Evolutionary conservation across 2,797 vertebrate genomes (phyloP).

Genomic region (Fringilla coelebs): DNA sequence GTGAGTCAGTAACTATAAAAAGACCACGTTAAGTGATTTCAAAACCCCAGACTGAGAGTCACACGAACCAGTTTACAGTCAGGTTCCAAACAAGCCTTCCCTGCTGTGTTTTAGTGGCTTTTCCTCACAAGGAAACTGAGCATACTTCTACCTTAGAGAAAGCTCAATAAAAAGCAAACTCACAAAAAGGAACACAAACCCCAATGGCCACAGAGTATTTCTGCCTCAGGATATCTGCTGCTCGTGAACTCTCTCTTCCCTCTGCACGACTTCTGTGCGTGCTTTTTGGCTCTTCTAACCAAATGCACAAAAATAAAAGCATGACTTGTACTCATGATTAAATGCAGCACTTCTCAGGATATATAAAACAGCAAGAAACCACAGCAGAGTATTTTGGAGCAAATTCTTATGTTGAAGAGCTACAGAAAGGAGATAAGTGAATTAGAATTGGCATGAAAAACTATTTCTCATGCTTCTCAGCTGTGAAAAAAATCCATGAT

Average conservation of each 20-base stretch:
- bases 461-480: background rate
- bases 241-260: background rate
- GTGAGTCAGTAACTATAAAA: background rate
- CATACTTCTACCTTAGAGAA: background rate
- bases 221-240: background rate
- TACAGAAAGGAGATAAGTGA: background rate
- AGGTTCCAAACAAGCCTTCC: background rate
- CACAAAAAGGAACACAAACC: background rate
- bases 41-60: background rate
- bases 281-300: background rate
- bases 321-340: background rate
- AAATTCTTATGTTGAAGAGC: background rate
- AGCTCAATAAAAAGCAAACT: background rate
- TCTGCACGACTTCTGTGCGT: accelerated
- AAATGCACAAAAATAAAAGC: background rate
- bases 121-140: background rate
- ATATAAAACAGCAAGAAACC: background rate
- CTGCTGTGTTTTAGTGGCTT: accelerated
- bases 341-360: background rate
- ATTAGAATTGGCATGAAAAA: background rate
- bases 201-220: background rate
- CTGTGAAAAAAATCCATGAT: background rate
- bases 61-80: background rate
- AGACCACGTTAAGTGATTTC: background rate
- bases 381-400: background rate